These are phyloP conservation scores for Eptatretus atami DNA, from an alignment of 2,797 vertebrate genomes.

Conservation along the genomic window DNA sequence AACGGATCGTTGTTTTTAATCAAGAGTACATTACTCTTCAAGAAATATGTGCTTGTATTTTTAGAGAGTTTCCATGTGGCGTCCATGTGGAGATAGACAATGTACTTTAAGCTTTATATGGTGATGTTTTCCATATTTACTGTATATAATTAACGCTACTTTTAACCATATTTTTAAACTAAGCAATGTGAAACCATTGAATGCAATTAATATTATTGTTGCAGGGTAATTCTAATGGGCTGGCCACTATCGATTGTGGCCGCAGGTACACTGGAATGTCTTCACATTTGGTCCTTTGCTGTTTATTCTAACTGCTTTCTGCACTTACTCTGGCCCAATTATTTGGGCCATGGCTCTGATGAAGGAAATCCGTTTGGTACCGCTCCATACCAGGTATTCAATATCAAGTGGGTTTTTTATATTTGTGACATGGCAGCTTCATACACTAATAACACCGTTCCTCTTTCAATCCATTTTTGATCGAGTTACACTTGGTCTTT, in stretches of 20 bases:
- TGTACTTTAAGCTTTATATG: background rate
- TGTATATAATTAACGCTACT: background rate
- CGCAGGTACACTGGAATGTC: constrained; percentile 61
- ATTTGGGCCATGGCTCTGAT: constrained; percentile 53
- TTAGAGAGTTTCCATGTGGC: too few species aligned
- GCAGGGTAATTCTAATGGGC: constrained; percentile 79
- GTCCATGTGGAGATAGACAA: background rate
- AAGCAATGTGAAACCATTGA: background rate
- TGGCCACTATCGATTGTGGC: constrained; percentile 61
- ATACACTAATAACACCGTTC: too few species aligned
- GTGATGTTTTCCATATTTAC: background rate
- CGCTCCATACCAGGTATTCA: background rate
- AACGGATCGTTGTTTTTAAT: background rate
- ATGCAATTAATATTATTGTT: constrained; percentile 8
- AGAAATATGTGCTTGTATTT: background rate
- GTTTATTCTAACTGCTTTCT: constrained; percentile 37
- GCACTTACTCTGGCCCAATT: constrained; percentile 48
- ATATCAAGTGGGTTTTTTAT: background rate
- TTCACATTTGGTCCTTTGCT: constrained; percentile 40
- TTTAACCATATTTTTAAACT: background rate
- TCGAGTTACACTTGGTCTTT: too few species aligned
- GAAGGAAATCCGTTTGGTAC: background rate
- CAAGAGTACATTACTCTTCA: background rate
- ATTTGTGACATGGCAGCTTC: background rate
- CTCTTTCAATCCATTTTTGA: too few species aligned